Evolutionary conservation across 53 echinoderm and acorn worm species (phyloP).

Genomic region (Apostichopus leukothele): DNA sequence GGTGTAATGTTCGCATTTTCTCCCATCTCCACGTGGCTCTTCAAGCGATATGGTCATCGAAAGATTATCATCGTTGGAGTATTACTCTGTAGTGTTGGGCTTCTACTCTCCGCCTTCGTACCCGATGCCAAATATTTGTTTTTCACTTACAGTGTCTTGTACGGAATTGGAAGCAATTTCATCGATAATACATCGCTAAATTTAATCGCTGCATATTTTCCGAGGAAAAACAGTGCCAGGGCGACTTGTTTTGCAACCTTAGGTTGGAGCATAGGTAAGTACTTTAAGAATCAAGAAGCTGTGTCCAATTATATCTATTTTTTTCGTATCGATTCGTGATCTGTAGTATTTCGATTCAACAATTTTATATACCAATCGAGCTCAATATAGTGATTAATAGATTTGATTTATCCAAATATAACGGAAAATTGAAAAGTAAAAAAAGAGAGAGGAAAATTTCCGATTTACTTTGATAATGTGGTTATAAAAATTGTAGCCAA

Average conservation of each 20-base stretch:
- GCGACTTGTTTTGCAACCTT: slow-evolving; percentile 95
- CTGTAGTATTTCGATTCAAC: too few species aligned
- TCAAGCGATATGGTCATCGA: slow-evolving; percentile 92
- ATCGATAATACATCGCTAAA: slow-evolving; percentile 91
- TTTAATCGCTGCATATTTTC: slow-evolving; percentile 83
- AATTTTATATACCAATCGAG: too few species aligned
- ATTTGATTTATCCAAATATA: too few species aligned
- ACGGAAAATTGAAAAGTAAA: too few species aligned
- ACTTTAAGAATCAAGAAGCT: too few species aligned
- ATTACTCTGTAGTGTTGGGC: slow-evolving; percentile 69
- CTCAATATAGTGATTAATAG: too few species aligned
- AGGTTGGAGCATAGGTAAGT: slow-evolving; percentile 93
- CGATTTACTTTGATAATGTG: too few species aligned
- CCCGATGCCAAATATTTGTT: slow-evolving; percentile 75
- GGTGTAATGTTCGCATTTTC: slow-evolving; percentile 93
- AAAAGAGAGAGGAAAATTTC: too few species aligned
- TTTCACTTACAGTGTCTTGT: slow-evolving; percentile 85
- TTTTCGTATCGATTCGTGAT: too few species aligned
- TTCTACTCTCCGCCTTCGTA: slow-evolving; percentile 76
- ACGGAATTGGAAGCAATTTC: slow-evolving; percentile 90
- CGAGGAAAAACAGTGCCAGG: slow-evolving; percentile 95
- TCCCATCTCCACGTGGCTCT: slow-evolving; percentile 92
- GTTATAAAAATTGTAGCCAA: too few species aligned
- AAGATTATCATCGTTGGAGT: slow-evolving; percentile 74
- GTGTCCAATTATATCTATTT: too few species aligned